These are phyloP conservation scores for Drosophila testacea DNA, from an alignment of 2,888 invertebrate species.

Conservation along the genomic window DNA sequence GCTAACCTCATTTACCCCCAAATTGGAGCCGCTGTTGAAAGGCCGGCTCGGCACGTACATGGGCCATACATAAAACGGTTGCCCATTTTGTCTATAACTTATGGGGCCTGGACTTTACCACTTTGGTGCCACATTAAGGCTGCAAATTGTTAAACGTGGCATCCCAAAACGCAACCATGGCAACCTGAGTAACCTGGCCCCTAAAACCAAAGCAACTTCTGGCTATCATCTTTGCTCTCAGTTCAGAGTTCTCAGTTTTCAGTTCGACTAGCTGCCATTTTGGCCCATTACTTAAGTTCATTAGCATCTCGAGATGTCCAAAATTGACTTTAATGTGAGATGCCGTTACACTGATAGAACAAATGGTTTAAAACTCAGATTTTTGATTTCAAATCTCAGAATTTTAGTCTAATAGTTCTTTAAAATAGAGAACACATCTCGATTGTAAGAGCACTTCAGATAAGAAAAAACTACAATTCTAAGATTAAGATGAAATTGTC, in stretches of 20 bases:
- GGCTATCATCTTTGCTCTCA: neutral
- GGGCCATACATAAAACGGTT: constrained; percentile 67
- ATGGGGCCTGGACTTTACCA: constrained; percentile 77
- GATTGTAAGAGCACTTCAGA: too few species aligned
- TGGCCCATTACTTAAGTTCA: constrained; percentile 73
- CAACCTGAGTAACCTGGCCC: constrained; percentile 30
- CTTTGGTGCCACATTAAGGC: constrained; percentile 78
- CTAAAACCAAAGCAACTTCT: neutral
- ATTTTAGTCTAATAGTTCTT: too few species aligned
- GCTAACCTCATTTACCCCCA: constrained; percentile 28
- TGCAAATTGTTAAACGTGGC: constrained; percentile 78
- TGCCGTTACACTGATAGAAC: too few species aligned
- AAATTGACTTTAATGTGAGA: constrained; percentile 50
- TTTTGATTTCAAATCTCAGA: too few species aligned
- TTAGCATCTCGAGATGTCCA: constrained; percentile 68
- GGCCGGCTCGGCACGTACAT: constrained; percentile 66
- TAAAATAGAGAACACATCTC: too few species aligned
- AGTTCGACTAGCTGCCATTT: constrained; percentile 10
- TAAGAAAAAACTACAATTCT: too few species aligned
- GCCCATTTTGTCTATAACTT: constrained; percentile 67
- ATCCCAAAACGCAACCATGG: constrained; percentile 23
- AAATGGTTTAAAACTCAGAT: too few species aligned
- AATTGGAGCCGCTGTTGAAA: constrained; percentile 45
- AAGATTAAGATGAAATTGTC: too few species aligned
- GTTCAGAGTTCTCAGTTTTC: neutral